These are phyloP conservation scores for Notospermus geniculatus DNA, from an alignment of 1,140 invertebrate species.

Conservation along the genomic window DNA sequence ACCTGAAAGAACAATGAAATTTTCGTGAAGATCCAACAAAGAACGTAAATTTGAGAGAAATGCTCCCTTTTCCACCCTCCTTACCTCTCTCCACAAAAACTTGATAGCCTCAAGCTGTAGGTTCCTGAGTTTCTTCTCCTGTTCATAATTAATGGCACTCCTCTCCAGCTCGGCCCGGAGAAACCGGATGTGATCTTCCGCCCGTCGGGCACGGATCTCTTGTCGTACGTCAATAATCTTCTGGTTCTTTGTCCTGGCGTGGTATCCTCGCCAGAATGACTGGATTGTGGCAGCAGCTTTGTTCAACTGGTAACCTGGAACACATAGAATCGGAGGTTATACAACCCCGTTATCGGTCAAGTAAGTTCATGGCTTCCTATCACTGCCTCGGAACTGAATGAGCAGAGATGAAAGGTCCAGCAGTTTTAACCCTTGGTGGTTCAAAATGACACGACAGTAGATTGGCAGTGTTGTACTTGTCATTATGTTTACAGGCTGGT, in stretches of 20 bases:
- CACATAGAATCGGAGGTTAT: no score
- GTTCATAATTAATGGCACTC: conserved; percentile 60
- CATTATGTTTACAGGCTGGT: no score
- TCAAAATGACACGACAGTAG: no score
- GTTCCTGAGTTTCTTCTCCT: conserved; percentile 80
- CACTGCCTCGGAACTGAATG: no score
- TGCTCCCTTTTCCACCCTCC: no score
- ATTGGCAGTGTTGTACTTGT: no score
- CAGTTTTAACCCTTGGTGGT: no score
- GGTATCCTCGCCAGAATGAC: conserved; percentile 83
- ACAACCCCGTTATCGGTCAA: no score
- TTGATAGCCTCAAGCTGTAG: conserved; percentile 88
- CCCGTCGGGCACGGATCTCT: conserved; percentile 74
- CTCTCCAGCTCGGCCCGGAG: conserved; percentile 59
- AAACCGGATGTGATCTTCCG: conserved; percentile 74
- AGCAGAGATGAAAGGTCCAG: no score
- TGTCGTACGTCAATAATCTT: conserved; percentile 72
- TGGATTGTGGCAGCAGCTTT: conserved; percentile 78
- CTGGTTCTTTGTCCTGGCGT: conserved; percentile 73
- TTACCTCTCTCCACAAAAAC: conserved; percentile 83
- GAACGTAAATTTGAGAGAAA: no score
- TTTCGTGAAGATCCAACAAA: no score
- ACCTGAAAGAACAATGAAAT: conserved; percentile 23
- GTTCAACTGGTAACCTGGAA: conserved; percentile 13
- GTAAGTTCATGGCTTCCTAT: no score